Evolutionary conservation across 2,113 vertebrate species (phyloP).

Genomic region (Hypanus sabinus): DNA sequence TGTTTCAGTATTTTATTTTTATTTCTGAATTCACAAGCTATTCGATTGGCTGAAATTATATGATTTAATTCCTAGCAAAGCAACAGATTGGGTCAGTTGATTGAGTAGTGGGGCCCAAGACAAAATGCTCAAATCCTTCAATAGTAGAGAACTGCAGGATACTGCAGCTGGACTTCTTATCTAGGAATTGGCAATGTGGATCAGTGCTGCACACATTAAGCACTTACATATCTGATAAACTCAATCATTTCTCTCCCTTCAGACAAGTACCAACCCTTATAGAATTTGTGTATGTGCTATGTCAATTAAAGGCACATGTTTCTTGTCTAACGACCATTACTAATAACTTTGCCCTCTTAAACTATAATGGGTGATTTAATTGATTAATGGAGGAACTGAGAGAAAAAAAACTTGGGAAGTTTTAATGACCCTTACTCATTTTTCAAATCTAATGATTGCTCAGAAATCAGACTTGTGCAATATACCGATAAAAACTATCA

Average conservation of each 20-base stretch:
- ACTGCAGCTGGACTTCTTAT: background rate
- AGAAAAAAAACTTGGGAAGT: background rate
- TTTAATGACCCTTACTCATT: constrained; percentile 2
- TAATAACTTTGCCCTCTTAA: background rate
- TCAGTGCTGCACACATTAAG: background rate
- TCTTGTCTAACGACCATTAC: background rate
- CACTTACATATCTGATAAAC: background rate
- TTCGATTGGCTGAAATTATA: background rate
- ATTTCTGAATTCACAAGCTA: background rate
- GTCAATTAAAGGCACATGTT: background rate
- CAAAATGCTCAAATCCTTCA: background rate
- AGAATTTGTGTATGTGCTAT: background rate
- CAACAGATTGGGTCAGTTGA: background rate
- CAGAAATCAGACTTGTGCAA: background rate
- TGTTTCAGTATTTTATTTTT: too few species aligned
- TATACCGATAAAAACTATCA: background rate
- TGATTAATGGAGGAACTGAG: constrained; percentile 18
- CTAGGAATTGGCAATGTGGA: background rate
- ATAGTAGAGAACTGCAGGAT: background rate
- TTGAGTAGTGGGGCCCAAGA: background rate
- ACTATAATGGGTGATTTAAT: background rate
- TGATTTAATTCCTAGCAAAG: background rate
- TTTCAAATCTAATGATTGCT: constrained; percentile 2
- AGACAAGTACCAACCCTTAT: background rate
- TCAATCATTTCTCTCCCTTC: background rate